A percentile compares a stretch with the other conserved stretches of the same genome.
phyloP scores from a whole-genome alignment of 2,113 vertebrate species.

The Campylorhamphus procurvoides region DNA sequence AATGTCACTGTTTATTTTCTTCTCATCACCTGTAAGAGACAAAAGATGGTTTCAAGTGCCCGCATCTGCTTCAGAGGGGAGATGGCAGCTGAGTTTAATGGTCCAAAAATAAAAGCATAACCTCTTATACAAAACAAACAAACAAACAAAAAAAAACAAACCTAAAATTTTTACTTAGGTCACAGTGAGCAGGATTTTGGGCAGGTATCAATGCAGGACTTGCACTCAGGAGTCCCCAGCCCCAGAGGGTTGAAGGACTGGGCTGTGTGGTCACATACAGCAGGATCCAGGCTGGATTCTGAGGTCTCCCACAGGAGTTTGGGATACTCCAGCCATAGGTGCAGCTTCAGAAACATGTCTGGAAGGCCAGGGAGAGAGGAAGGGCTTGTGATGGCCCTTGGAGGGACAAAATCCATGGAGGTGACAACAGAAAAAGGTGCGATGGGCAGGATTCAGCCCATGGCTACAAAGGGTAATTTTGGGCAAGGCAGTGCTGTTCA shows the following conservation, averaged over 20 bases:
- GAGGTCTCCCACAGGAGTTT: neutral
- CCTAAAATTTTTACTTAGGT: neutral
- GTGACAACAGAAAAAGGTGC: accelerated
- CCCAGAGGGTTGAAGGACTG: neutral
- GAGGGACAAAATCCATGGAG: accelerated
- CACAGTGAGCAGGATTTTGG: neutral
- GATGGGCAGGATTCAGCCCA: accelerated
- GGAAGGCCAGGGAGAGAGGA: neutral
- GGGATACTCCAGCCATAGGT: neutral
- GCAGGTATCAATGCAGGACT: accelerated
- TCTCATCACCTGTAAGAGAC: neutral
- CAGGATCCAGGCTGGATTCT: neutral
- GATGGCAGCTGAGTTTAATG: neutral
- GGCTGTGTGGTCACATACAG: accelerated
- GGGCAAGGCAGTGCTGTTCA: accelerated
- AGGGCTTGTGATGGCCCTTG: neutral
- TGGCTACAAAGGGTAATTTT: accelerated
- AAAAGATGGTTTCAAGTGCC: neutral
- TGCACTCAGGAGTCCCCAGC: neutral
- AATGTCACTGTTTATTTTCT: neutral
- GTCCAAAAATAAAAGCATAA: neutral
- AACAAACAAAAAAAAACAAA: neutral
- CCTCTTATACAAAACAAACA: neutral
- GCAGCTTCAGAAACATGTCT: neutral
- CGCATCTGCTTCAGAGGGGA: neutral